These are phyloP conservation scores for Caenorhabditis parvicauda DNA, from an alignment of 2,888 invertebrate genomes.

Conservation along the genomic window DNA sequence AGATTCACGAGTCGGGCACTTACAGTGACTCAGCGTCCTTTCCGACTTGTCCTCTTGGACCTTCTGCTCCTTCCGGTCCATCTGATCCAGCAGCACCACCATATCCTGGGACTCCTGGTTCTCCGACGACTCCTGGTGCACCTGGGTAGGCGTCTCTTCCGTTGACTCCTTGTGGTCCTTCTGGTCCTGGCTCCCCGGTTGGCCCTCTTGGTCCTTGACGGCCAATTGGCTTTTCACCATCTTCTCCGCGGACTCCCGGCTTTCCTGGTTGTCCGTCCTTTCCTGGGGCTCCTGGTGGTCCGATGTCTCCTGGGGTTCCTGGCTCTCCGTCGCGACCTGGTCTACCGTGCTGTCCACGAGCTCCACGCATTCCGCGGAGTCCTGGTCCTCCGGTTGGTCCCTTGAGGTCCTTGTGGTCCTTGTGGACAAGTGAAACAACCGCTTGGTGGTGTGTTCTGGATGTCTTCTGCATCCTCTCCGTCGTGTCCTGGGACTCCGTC, in stretches of 20 bases:
- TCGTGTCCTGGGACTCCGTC: constrained; percentile 49
- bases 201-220: constrained; percentile 49
- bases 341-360: constrained; percentile 44
- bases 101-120: constrained; percentile 48
- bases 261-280: constrained; percentile 47
- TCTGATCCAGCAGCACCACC: constrained; percentile 44
- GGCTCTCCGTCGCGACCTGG: constrained; percentile 51
- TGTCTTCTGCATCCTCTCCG: constrained; percentile 51
- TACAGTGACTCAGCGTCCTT: constrained; percentile 50
- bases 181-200: constrained; percentile 45
- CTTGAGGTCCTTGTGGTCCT: constrained; percentile 44
- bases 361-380: constrained; percentile 54
- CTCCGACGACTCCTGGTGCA: constrained; percentile 42
- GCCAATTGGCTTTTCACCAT: constrained; percentile 55
- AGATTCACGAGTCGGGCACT: constrained; percentile 43
- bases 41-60: constrained; percentile 33
- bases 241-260: constrained; percentile 51
- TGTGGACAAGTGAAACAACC: constrained; percentile 54
- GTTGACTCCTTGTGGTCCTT: constrained; percentile 34
- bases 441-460: constrained; percentile 47
- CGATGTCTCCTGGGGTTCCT: constrained; percentile 46
- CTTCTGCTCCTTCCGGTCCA: constrained; percentile 41
- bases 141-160: constrained; percentile 43
- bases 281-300: constrained; percentile 47
- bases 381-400: constrained; percentile 46